Percentiles rank a stretch among this genome's conserved stretches.
Evolutionary conservation across 2,888 invertebrate species (phyloP).

Genomic region (Tinea pellionella): DNA sequence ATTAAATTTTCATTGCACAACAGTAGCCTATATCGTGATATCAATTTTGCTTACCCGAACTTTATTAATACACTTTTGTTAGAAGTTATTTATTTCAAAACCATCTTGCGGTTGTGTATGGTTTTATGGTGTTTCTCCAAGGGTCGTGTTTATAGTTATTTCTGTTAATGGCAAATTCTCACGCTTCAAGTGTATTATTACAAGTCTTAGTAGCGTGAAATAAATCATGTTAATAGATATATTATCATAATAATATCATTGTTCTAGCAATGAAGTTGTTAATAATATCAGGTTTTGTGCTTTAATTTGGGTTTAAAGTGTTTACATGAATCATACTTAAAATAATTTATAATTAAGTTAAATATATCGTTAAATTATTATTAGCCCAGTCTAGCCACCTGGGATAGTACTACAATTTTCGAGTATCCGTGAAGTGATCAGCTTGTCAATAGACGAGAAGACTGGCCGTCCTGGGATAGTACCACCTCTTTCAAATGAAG

Average conservation of each 20-base stretch:
- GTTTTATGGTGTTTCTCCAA: not conserved
- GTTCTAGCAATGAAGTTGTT: not conserved
- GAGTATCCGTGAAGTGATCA: too few species aligned
- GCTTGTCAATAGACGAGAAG: too few species aligned
- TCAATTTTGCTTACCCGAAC: constrained; percentile 37
- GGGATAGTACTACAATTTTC: too few species aligned
- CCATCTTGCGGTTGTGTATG: not conserved
- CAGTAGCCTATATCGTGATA: constrained; percentile 35
- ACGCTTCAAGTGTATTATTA: constrained; percentile 6
- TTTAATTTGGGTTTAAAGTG: too few species aligned
- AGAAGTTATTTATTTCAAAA: constrained; percentile 15
- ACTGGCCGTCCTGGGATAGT: too few species aligned
- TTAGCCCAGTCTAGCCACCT: too few species aligned
- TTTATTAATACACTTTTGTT: constrained; percentile 26
- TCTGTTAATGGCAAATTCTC: constrained; percentile 10
- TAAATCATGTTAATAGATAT: not conserved
- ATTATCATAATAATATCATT: too few species aligned
- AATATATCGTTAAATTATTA: too few species aligned
- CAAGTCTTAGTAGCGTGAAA: not conserved
- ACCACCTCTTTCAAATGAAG: too few species aligned
- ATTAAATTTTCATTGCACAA: constrained; percentile 34
- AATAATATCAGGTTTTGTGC: not conserved
- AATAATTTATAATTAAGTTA: too few species aligned
- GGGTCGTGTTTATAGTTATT: not conserved
- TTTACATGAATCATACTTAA: too few species aligned